phyloP scores from a whole-genome alignment of 2,113 vertebrate genomes.

The Xiphophorus hellerii region DNA sequence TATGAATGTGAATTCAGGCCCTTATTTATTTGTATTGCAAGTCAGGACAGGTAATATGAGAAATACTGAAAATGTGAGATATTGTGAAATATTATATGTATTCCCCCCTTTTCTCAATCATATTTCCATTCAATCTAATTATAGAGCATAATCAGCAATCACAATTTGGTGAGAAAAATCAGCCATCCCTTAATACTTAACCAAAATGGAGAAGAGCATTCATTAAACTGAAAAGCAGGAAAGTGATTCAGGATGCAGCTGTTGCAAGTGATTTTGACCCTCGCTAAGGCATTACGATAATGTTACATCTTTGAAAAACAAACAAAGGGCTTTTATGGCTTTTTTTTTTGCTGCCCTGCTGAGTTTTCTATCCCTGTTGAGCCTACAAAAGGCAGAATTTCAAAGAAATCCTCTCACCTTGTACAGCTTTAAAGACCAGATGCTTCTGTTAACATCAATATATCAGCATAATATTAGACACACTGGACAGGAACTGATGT shows the following conservation, averaged over 20 bases:
- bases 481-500: not conserved
- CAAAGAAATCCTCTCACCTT: not conserved
- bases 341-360: not conserved
- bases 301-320: not conserved
- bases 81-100: not conserved
- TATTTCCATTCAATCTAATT: not conserved
- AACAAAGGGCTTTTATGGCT: not conserved
- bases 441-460: not conserved
- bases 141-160: not conserved
- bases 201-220: not conserved
- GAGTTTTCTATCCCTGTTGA: not conserved
- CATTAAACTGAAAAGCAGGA: not conserved
- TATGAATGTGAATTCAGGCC: not conserved
- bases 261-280: not conserved
- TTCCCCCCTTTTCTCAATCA: not conserved
- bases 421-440: constrained; percentile 4
- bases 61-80: not conserved
- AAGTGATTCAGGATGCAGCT: not conserved
- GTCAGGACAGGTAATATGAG: not conserved
- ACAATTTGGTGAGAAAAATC: not conserved
- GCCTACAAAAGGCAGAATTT: not conserved
- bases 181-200: not conserved
- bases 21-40: not conserved
- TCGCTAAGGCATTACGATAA: not conserved
- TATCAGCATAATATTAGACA: not conserved